phyloP scores from a whole-genome alignment of 1,140 invertebrate genomes.

The Drusus annulatus region DNA sequence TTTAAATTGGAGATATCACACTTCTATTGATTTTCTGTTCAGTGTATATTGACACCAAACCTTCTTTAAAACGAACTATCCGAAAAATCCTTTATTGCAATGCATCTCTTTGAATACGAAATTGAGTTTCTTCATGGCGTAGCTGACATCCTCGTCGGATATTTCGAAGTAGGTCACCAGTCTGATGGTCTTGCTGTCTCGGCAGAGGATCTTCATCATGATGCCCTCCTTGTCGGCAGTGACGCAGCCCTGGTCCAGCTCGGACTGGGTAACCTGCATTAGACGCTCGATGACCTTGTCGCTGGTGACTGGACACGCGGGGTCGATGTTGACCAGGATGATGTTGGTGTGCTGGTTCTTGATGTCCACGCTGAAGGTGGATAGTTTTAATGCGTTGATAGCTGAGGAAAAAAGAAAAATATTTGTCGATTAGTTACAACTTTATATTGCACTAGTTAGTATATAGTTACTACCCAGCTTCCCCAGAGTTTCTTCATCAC shows the following conservation, averaged over 20 bases:
- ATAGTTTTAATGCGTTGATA: constrained; percentile 73
- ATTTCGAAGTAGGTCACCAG: constrained; percentile 81
- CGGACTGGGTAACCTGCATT: constrained; percentile 70
- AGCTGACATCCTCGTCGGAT: constrained; percentile 73
- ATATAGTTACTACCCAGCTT: too few relatives aligned
- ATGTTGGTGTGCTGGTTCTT: constrained; percentile 84
- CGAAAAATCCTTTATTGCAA: constrained; percentile 41
- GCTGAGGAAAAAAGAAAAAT: constrained; percentile 67
- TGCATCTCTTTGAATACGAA: constrained; percentile 75
- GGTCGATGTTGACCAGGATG: constrained; percentile 77
- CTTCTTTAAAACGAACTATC: neutral
- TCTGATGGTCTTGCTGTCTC: constrained; percentile 72
- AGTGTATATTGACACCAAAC: too few relatives aligned
- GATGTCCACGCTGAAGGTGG: constrained; percentile 77
- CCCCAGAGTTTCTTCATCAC: too few relatives aligned
- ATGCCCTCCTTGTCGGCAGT: constrained; percentile 67
- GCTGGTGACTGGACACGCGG: constrained; percentile 67
- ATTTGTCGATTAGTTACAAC: too few relatives aligned
- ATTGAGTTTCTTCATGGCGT: constrained; percentile 76
- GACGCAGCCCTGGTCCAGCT: constrained; percentile 70
- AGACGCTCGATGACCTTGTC: constrained; percentile 75
- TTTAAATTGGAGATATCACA: neutral
- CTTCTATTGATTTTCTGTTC: too few relatives aligned
- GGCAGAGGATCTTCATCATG: constrained; percentile 73
- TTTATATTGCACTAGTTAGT: too few relatives aligned